Evolutionary conservation across 2,888 invertebrate species (phyloP), one percentile per base, ranked within the genome.

Genomic region (Coelinius sp.): DNA sequence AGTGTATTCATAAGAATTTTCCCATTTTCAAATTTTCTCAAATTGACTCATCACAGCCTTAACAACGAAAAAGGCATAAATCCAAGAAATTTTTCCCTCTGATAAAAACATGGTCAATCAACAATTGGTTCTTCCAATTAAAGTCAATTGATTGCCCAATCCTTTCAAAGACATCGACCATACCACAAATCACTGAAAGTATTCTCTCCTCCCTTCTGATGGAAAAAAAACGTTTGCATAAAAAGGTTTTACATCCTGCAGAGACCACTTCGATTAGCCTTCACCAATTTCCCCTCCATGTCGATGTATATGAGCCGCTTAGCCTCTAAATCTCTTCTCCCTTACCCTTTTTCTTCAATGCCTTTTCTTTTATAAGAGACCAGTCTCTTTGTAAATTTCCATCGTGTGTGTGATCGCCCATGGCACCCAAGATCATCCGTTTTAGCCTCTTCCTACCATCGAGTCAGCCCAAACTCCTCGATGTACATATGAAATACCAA

Each of bases 271-370:
- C 59, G 68, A 68, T 68, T 68, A 68, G 62, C 62, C 41, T 10
- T 25, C 62, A n/a, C 22, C 31, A n/a, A 20, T 10, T 8, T 22
- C 38, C n/a, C 62, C 24, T 3, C 12, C 1, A 14, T 63, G 14
- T 59, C 59, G 10, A 20, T 71, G 27, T 31, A 49, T 65, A 87
- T 87, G 86, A 87, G 85, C 87, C 86, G 86, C 86, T 86, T 87
- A 87, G 84, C 83, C 84, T 82, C 82, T 85, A 85, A 86, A 86
- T 83, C 87, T 84, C 83, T 31, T 17, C 59, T 25, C 25, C 25
- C 53, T 25, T 27, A 56, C 56, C 35, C 59, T 59, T 63, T 63
- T 22, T n/a, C 22, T 38, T 62, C 41, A 22, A n/a, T 12, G 12
- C 41, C 24, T 63, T 63, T 41, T 22, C 41, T 63, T 38, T 41